Conservation (phyloP, 1,140 invertebrate genomes). For the Nephila pilipes region DNA sequence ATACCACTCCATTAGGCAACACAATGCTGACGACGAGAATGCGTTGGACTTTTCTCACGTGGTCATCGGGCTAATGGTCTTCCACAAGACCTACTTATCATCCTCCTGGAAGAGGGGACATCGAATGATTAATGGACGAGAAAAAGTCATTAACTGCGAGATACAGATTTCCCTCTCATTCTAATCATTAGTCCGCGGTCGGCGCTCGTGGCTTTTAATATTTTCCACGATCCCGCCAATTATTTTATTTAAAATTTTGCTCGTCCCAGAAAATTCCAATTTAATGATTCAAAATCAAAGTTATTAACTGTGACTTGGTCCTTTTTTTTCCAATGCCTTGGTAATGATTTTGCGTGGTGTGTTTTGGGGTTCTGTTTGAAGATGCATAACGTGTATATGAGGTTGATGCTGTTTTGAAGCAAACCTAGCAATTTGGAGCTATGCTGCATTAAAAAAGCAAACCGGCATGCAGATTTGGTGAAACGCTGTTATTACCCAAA, state of each 20-base stretch:
- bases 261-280: conserved; percentile 19
- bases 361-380: background rate
- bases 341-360: conserved; percentile 9
- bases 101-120: background rate
- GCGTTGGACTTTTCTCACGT: conserved; percentile 26
- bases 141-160: conserved; percentile 53
- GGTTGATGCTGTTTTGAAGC: background rate
- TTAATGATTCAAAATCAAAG: conserved; percentile 68
- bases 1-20: conserved; percentile 26
- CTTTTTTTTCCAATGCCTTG: background rate
- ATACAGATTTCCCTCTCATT: conserved; percentile 48
- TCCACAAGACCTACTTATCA: conserved; percentile 36
- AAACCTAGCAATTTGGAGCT: background rate
- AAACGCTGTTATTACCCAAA: background rate
- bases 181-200: conserved; percentile 10
- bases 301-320: conserved; percentile 46
- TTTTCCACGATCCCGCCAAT: conserved; percentile 37
- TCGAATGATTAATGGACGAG: conserved; percentile 34
- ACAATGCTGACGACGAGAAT: background rate
- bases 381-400: background rate
- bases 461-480: background rate
- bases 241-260: conserved; percentile 67
- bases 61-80: conserved; percentile 44
- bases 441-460: background rate
- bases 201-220: conserved; percentile 38